Percentiles rank a stretch among this genome's conserved stretches.
These are phyloP conservation scores for Varanus komodoensis DNA, from an alignment of 2,113 vertebrate genomes.

Conservation along the genomic window DNA sequence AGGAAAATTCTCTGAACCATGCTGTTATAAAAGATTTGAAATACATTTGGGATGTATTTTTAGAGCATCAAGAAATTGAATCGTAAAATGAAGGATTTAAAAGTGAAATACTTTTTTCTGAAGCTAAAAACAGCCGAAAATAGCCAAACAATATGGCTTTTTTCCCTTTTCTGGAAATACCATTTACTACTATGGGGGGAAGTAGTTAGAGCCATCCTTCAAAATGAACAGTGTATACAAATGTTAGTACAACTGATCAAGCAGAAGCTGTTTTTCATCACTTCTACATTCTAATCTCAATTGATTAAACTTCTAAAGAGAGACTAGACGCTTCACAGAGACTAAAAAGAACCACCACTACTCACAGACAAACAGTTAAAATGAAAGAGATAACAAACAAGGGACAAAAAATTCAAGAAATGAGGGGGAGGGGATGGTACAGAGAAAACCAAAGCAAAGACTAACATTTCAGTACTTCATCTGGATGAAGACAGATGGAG, in stretches of 20 bases:
- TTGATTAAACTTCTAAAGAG: background rate
- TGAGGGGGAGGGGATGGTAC: background rate
- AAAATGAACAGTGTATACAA: background rate
- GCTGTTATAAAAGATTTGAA: slow-evolving; percentile 3
- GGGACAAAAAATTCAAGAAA: background rate
- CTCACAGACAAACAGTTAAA: background rate
- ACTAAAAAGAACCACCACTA: background rate
- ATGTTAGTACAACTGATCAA: background rate
- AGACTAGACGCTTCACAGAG: background rate
- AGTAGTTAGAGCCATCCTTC: background rate
- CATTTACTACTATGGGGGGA: background rate
- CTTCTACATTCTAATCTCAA: background rate
- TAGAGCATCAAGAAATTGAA: slow-evolving; percentile 5
- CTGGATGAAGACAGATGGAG: slow-evolving; percentile 4
- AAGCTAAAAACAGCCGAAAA: background rate
- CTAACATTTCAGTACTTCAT: background rate
- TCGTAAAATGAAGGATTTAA: background rate
- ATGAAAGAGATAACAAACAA: background rate
- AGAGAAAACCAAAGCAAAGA: background rate
- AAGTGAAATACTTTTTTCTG: background rate
- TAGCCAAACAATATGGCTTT: background rate
- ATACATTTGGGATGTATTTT: slow-evolving; percentile 27
- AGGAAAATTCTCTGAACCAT: background rate
- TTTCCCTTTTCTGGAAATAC: background rate
- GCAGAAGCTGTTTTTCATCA: slow-evolving; percentile 29